Percentiles rank a stretch among this genome's conserved stretches.
These are phyloP conservation scores for Dolomedes plantarius DNA, from an alignment of 2,888 invertebrate genomes.

Conservation along the genomic window DNA sequence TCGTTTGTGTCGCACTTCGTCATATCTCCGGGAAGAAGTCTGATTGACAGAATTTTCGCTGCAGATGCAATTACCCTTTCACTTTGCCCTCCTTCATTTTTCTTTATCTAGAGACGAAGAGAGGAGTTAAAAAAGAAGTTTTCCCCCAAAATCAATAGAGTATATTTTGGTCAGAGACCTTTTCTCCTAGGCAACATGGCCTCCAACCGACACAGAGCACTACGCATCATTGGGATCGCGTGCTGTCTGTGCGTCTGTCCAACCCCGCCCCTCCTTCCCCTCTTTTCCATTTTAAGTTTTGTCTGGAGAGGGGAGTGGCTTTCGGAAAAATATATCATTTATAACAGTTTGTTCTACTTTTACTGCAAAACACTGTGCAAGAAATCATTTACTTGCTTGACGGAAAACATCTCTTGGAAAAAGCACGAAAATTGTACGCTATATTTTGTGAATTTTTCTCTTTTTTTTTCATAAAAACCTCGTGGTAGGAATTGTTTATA, in stretches of 20 bases:
- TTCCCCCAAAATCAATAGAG: slow-evolving; percentile 48
- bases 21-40: slow-evolving; percentile 31
- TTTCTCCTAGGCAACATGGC: slow-evolving; percentile 21
- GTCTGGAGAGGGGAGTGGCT: neutral
- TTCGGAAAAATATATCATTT: neutral
- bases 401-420: too few species aligned
- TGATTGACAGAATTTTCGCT: slow-evolving; percentile 63
- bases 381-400: neutral
- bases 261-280: neutral
- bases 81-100: slow-evolving; percentile 35
- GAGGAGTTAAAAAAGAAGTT: neutral
- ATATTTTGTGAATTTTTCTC: too few species aligned
- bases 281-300: neutral
- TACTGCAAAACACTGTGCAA: neutral
- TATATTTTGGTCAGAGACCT: slow-evolving; percentile 24
- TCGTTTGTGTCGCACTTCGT: slow-evolving; percentile 34
- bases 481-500: too few species aligned
- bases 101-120: slow-evolving; percentile 8
- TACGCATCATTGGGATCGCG: slow-evolving; percentile 21
- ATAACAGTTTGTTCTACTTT: neutral
- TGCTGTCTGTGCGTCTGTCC: neutral
- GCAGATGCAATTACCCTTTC: slow-evolving; percentile 58
- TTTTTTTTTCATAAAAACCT: too few species aligned
- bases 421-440: too few species aligned
- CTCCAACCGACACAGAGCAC: slow-evolving; percentile 27